phyloP scores from a whole-genome alignment of 2,888 invertebrate genomes.

The Drepanosiphum platanoidis region DNA sequence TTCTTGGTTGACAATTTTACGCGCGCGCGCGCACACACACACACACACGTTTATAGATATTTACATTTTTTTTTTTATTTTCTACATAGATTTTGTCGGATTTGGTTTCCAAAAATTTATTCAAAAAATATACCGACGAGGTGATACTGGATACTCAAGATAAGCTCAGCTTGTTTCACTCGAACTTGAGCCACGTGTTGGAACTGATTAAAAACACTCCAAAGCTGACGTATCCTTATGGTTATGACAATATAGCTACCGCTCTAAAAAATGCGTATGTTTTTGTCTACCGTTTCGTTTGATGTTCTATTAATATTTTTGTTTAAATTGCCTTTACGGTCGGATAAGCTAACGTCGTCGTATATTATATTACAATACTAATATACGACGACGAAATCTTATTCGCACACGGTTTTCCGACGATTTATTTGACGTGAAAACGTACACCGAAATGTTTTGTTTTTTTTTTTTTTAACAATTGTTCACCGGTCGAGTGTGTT shows the following conservation, averaged over 20 bases:
- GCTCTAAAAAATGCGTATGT: slow-evolving; percentile 33
- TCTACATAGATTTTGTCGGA: slow-evolving; percentile 6
- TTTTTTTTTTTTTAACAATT: too few species aligned
- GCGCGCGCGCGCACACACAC: too few species aligned
- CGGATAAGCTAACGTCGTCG: too few species aligned
- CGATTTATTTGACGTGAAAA: neutral
- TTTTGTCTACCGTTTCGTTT: too few species aligned
- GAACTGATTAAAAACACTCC: slow-evolving; percentile 10
- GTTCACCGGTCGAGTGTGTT: neutral
- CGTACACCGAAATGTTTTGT: too few species aligned
- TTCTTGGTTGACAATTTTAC: too few species aligned
- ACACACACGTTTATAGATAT: too few species aligned
- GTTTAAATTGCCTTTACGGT: too few species aligned
- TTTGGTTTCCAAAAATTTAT: slow-evolving; percentile 7
- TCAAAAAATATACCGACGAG: slow-evolving; percentile 28
- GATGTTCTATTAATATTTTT: too few species aligned
- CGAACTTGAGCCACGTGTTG: slow-evolving; percentile 7
- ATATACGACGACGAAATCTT: too few species aligned
- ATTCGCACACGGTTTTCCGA: neutral
- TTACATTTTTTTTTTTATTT: neutral
- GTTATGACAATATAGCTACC: slow-evolving; percentile 1
- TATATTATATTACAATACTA: too few species aligned
- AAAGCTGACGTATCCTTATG: slow-evolving; percentile 20
- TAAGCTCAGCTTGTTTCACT: slow-evolving; percentile 6
- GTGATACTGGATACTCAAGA: slow-evolving; percentile 38